Percentiles rank a stretch among this genome's conserved stretches.
Conservation (phyloP, 2,113 vertebrate species). For the Paratilapia polleni region DNA sequence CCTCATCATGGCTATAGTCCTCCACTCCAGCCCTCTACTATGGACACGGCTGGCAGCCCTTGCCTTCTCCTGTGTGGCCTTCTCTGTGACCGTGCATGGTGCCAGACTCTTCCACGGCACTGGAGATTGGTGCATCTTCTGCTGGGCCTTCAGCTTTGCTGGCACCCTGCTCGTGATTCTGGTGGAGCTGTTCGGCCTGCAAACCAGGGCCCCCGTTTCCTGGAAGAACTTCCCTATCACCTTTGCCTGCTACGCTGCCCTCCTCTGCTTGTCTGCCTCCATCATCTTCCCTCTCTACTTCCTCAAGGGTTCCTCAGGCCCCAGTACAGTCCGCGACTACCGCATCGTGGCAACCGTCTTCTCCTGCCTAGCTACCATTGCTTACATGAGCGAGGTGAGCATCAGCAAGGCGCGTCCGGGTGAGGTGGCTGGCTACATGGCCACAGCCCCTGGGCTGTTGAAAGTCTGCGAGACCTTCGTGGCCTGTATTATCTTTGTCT, state of each 20-base stretch:
- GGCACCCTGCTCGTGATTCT: conserved; percentile 85
- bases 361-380: conserved; percentile 86
- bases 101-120: conserved; percentile 20
- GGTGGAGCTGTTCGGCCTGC: conserved; percentile 84
- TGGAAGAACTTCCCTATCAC: conserved; percentile 94
- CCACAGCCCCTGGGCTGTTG: conserved; percentile 87
- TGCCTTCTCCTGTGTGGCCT: conserved; percentile 86
- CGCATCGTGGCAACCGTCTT: conserved; percentile 84
- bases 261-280: conserved; percentile 89
- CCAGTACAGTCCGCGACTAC: conserved; percentile 50
- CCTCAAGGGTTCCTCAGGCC: conserved; percentile 56
- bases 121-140: conserved; percentile 89
- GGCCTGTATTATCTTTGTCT: conserved; percentile 90
- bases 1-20: conserved; percentile 77
- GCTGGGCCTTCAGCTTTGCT: conserved; percentile 90
- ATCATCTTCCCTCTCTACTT: conserved; percentile 88
- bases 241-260: conserved; percentile 86
- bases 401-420: conserved; percentile 86
- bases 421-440: conserved; percentile 91
- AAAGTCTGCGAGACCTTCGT: conserved; percentile 92
- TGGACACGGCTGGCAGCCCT: conserved; percentile 85
- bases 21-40: conserved; percentile 80
- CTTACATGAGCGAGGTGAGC: conserved; percentile 86
- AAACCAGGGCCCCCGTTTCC: conserved; percentile 84
- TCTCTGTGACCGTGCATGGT: conserved; percentile 85